These are phyloP conservation scores for Chrosomus eos DNA, from an alignment of 2,797 vertebrate species.

Conservation along the genomic window DNA sequence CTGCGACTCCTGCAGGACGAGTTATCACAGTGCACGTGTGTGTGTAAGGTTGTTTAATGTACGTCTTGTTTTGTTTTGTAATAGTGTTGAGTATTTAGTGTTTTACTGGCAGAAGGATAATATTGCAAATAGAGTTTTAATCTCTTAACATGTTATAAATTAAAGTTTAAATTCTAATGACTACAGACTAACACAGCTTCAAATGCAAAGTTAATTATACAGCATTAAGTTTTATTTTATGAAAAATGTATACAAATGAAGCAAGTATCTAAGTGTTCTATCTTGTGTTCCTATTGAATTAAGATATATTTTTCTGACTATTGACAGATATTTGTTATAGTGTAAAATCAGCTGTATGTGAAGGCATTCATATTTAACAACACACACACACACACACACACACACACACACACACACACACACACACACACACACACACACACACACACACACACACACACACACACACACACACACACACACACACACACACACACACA, in stretches of 20 bases:
- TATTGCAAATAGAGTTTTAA: not conserved
- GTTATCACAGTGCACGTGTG: too few relatives aligned
- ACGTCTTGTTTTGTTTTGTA: not conserved
- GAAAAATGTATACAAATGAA: not conserved
- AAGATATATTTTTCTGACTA: too few relatives aligned
- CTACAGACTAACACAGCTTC: not conserved
- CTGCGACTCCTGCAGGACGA: not conserved
- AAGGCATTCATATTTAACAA: slow-evolving; percentile 67
- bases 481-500: not conserved
- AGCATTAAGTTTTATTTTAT: not conserved
- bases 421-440: too few relatives aligned
- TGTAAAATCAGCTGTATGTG: slow-evolving; percentile 54
- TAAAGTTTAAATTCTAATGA: not conserved
- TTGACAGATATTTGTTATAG: too few relatives aligned
- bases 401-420: too few relatives aligned
- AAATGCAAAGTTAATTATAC: not conserved
- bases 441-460: too few relatives aligned
- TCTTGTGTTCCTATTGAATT: too few relatives aligned
- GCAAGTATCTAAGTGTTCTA: too few relatives aligned
- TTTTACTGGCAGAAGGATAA: not conserved
- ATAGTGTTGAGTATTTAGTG: too few relatives aligned
- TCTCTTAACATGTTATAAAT: not conserved
- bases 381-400: too few relatives aligned
- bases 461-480: too few relatives aligned
- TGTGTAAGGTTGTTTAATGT: too few relatives aligned